Evolutionary conservation across 2,113 vertebrate genomes (phyloP), one percentile per base, ranked within the genome.

Genomic region (Leptodactylus fuscus): DNA sequence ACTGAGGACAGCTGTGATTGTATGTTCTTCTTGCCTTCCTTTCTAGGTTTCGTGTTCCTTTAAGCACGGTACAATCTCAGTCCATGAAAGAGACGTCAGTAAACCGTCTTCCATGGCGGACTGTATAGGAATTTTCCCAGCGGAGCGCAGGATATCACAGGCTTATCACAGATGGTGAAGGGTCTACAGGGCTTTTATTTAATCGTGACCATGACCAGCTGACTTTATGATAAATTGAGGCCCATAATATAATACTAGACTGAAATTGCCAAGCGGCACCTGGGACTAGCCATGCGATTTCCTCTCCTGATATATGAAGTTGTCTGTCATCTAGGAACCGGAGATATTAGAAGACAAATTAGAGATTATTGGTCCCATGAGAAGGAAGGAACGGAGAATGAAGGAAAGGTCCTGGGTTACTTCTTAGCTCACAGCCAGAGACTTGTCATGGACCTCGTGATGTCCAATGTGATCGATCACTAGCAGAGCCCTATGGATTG

Each of bases 261-360:
- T 58, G 29, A 78, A 78, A 78, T 78, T 60, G 53, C 22, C 10
- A 60, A 58, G 51, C 5, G 53, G 1, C 76, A 79, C 22, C 22
- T 38, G 76, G 76, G 76, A 79, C 34, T 22, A 15, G 16, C 58
- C 53, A 79, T 79, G 20, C 36, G 34, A 79, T 60, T 79, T 60
- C 76, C 51, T 60, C 10, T 5, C 38, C 51, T 60, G 76, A 77
- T 78, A 78, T n/a, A 78, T 78, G 75, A 78, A 20, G 49, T 22
- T 51, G 51, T 60, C 76, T 60, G 51, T 38, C 51, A 38, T 41
- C 76, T 51, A 24, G 20, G 22, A 41, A 78, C 22, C 36, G 34
- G 76, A 60, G 76, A 79, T 60, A 60, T 24, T 51, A 79, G 32
- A 15, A 41, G 76, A 36, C 49, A 60, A 79, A 79, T 79, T 77